These are phyloP conservation scores for Bradypodion ventrale DNA, from an alignment of 2,797 vertebrate genomes.

Conservation along the genomic window DNA sequence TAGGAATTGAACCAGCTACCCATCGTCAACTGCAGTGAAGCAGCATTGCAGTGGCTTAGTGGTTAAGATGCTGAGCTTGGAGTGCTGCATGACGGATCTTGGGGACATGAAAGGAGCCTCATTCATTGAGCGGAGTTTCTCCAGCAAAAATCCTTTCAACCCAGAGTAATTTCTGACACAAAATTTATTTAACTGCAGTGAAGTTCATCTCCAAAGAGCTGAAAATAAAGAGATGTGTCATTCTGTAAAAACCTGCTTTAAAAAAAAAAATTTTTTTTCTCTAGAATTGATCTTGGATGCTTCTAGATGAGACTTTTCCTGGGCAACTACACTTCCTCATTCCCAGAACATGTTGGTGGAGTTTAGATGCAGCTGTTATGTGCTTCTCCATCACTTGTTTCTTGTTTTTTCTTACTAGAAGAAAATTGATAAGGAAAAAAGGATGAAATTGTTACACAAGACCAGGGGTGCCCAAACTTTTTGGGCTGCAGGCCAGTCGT, in stretches of 20 bases:
- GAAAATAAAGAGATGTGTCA: constrained; percentile 30
- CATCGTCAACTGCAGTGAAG: constrained; percentile 30
- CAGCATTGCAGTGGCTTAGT: too few species aligned
- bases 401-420: background rate
- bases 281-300: constrained; percentile 33
- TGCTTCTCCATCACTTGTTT: background rate
- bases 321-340: background rate
- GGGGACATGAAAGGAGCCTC: too few species aligned
- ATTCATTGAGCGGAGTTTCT: too few species aligned
- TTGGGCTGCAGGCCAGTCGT: too few species aligned
- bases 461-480: too few species aligned
- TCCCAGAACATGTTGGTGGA: background rate
- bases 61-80: too few species aligned
- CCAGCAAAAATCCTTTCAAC: too few species aligned
- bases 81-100: too few species aligned
- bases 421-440: constrained; percentile 19
- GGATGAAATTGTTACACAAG: constrained; percentile 16
- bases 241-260: too few species aligned
- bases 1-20: constrained; percentile 13
- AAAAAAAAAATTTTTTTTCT: constrained; percentile 39
- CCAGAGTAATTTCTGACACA: too few species aligned
- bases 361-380: background rate
- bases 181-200: constrained; percentile 21
- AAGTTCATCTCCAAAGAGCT: constrained; percentile 26
- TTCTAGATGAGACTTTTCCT: background rate